Percentiles rank a stretch among this genome's conserved stretches.
Conservation (phyloP, 2,797 vertebrate species). For the Acanthornis magna region DNA sequence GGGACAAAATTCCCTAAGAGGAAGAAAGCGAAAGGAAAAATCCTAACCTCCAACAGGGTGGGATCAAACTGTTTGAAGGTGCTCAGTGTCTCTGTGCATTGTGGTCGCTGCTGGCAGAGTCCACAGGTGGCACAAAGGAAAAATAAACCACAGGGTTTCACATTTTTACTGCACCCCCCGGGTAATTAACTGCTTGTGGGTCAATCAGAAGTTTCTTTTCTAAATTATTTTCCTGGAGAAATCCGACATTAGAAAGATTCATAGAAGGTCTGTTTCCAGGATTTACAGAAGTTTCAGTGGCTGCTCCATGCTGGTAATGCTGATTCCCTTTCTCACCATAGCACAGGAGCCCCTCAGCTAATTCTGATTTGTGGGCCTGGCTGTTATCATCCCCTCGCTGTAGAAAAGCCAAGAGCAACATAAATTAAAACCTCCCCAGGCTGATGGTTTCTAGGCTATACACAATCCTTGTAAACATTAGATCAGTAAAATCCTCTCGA, state of each 20-base stretch:
- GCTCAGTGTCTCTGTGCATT: neutral
- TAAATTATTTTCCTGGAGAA: neutral
- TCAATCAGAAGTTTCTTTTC: neutral
- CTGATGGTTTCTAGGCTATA: neutral
- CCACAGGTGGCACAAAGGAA: neutral
- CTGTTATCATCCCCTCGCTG: neutral
- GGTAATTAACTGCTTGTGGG: neutral
- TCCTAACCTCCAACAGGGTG: too few relatives aligned
- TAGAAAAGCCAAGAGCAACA: neutral
- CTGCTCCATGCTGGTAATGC: neutral
- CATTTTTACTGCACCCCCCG: neutral
- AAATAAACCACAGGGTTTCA: neutral
- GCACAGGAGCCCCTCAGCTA: neutral
- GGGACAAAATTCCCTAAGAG: too few relatives aligned
- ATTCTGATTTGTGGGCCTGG: neutral
- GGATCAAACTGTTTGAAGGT: neutral
- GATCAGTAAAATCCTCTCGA: neutral
- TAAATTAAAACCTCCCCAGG: neutral
- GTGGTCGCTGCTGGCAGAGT: neutral
- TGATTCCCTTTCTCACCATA: neutral
- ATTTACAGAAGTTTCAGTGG: neutral
- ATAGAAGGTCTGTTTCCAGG: neutral
- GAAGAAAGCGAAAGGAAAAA: too few relatives aligned
- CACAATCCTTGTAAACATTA: neutral
- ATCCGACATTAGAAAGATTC: neutral